phyloP scores from a whole-genome alignment of 1,140 invertebrate genomes.

The Battus philenor region DNA sequence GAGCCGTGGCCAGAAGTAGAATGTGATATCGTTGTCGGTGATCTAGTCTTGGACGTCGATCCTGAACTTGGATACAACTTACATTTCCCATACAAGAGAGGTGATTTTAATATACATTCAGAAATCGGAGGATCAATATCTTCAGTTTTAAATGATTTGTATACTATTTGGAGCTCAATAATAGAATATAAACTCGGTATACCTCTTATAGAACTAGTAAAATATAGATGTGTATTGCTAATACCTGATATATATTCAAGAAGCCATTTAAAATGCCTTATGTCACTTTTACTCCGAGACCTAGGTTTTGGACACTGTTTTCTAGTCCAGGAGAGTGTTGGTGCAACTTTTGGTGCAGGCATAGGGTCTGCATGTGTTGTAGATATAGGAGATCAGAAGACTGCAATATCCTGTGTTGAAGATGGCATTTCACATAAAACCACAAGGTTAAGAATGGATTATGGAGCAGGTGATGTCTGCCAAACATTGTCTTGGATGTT shows the following conservation, averaged over 20 bases:
- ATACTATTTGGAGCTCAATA: conserved; percentile 91
- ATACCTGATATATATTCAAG: conserved; percentile 95
- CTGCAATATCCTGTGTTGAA: conserved; percentile 96
- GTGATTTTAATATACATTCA: conserved; percentile 90
- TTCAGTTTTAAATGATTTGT: conserved; percentile 88
- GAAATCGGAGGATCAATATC: conserved; percentile 90
- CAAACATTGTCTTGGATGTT: conserved; percentile 91
- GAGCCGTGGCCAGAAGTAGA: conserved; percentile 79
- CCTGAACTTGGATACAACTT: conserved; percentile 87
- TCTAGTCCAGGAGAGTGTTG: conserved; percentile 90
- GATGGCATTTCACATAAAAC: conserved; percentile 95
- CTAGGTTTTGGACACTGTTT: conserved; percentile 95
- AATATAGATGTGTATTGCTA: conserved; percentile 91
- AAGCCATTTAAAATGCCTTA: conserved; percentile 90
- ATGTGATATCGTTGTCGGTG: conserved; percentile 80
- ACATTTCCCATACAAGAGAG: conserved; percentile 92
- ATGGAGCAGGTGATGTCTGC: conserved; percentile 92
- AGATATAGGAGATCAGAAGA: conserved; percentile 97
- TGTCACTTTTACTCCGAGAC: conserved; percentile 86
- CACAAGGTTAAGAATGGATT: conserved; percentile 88
- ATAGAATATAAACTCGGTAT: conserved; percentile 87
- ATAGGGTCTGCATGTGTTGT: conserved; percentile 95
- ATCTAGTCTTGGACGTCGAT: conserved; percentile 84
- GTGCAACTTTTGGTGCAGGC: conserved; percentile 95
- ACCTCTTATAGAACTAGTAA: conserved; percentile 84